Conservation (phyloP, 1,140 invertebrate genomes). For the Nasonia vitripennis region DNA sequence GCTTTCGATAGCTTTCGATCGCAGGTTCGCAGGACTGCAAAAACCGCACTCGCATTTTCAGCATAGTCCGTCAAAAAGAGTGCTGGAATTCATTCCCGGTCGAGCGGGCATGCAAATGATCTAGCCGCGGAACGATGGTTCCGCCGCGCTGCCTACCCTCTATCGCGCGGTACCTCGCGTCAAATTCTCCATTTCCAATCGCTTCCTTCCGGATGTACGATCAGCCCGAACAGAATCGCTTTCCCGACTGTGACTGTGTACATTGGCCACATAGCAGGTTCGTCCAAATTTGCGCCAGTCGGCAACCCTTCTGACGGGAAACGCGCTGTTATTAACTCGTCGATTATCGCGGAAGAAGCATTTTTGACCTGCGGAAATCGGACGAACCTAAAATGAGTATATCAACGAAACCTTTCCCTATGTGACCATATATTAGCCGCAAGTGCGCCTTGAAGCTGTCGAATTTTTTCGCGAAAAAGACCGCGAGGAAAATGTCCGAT, state of each 20-base stretch:
- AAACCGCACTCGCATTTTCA: background rate
- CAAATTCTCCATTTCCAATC: slow-evolving; percentile 13
- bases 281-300: slow-evolving; percentile 16
- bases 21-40: background rate
- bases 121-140: background rate
- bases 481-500: background rate
- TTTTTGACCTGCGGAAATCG: too few relatives aligned
- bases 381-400: too few relatives aligned
- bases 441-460: too few relatives aligned
- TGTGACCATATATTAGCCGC: too few relatives aligned
- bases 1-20: slow-evolving; percentile 15
- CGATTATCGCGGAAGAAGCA: too few relatives aligned
- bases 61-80: slow-evolving; percentile 11
- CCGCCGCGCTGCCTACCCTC: background rate
- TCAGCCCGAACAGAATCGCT: background rate
- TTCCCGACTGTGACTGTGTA: background rate
- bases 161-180: background rate
- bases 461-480: too few relatives aligned
- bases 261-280: background rate
- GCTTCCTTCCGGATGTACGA: slow-evolving; percentile 30
- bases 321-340: too few relatives aligned
- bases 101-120: background rate
- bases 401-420: too few relatives aligned
- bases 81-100: background rate
- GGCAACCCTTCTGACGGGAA: background rate